Evolutionary conservation across 2,113 vertebrate genomes (phyloP).

Genomic region (Oxyruncus cristatus): DNA sequence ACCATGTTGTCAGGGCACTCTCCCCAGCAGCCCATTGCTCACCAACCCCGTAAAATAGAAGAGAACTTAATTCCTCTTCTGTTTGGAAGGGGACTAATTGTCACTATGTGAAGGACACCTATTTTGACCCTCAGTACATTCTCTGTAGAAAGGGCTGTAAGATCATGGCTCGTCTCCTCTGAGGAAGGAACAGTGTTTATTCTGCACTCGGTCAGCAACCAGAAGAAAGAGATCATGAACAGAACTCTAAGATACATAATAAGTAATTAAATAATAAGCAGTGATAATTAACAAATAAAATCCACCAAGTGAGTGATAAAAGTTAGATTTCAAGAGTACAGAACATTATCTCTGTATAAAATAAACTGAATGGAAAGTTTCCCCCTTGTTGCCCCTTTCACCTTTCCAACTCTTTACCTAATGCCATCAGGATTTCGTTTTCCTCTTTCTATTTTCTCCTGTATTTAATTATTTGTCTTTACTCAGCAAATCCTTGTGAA

Average conservation of each 20-base stretch:
- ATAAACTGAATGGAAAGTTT: neutral
- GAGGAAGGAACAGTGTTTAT: neutral
- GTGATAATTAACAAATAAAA: neutral
- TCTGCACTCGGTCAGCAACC: neutral
- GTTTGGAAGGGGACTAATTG: neutral
- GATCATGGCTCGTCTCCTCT: neutral
- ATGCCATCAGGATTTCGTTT: constrained; percentile 26
- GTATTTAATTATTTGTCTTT: neutral
- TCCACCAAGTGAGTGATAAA: neutral
- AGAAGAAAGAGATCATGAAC: neutral
- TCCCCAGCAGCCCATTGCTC: neutral
- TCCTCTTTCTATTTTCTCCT: neutral
- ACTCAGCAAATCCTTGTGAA: constrained; percentile 9
- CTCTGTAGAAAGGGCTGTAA: neutral
- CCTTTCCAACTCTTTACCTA: constrained; percentile 5
- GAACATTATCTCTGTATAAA: neutral
- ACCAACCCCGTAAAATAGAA: neutral
- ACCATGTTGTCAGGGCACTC: neutral
- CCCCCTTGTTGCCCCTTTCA: neutral
- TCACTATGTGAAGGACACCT: neutral
- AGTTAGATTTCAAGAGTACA: neutral
- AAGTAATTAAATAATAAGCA: neutral
- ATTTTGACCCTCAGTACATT: neutral
- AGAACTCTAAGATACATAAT: neutral
- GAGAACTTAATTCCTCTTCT: neutral